These are phyloP conservation scores for Sitodiplosis mosellana DNA, from an alignment of 1,140 invertebrate species.

Conservation along the genomic window DNA sequence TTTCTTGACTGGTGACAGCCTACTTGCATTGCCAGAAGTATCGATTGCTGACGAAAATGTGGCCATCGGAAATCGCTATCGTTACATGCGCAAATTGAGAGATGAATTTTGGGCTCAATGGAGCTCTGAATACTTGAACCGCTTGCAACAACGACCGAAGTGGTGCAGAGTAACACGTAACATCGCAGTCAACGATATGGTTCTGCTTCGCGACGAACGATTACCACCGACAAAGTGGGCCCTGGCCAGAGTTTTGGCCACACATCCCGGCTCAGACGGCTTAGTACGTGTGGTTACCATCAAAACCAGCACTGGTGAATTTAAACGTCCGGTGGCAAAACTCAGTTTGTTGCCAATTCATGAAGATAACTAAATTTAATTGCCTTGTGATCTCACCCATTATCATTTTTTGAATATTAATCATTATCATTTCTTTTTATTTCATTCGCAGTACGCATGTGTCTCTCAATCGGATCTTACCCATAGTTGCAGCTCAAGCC, in stretches of 20 bases:
- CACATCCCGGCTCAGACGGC: conserved; percentile 13
- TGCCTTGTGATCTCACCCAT: too few species aligned
- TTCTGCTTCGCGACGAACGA: conserved; percentile 19
- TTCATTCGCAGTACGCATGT: too few species aligned
- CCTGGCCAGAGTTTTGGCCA: conserved; percentile 12
- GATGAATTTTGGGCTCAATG: conserved; percentile 10
- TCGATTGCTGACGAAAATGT: conserved; percentile 1
- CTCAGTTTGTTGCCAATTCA: conserved; percentile 8
- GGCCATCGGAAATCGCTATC: conserved; percentile 4
- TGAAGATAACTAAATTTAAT: too few species aligned
- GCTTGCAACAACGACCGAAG: conserved; percentile 9
- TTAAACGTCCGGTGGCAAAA: conserved; percentile 11
- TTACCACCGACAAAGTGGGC: conserved; percentile 15
- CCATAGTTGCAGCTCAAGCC: too few species aligned
- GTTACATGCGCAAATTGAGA: conserved; percentile 4
- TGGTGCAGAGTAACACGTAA: conserved; percentile 8
- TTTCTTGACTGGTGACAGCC: conserved; percentile 7
- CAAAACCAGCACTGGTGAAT: conserved; percentile 8
- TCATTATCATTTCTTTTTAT: too few species aligned
- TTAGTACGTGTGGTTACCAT: conserved; percentile 13
- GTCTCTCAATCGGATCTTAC: too few species aligned
- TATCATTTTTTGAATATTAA: too few species aligned
- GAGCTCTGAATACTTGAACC: conserved; percentile 9
- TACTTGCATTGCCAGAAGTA: conserved; percentile 10
- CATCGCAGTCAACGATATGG: conserved; percentile 13